Evolutionary conservation across 2,888 invertebrate genomes (phyloP).

Genomic region (Linyphia triangularis): DNA sequence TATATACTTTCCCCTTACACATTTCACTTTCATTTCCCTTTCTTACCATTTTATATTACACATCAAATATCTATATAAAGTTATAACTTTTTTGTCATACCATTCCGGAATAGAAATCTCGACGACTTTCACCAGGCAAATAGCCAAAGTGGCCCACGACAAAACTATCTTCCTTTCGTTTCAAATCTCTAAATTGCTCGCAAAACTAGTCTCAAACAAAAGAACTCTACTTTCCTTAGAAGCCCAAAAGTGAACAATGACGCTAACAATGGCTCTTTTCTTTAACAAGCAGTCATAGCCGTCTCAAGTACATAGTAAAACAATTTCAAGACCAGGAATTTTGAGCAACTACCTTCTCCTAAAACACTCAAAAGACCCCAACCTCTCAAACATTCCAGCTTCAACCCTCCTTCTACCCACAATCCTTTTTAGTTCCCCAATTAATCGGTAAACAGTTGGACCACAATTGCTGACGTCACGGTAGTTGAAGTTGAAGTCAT

Average conservation of each 20-base stretch:
- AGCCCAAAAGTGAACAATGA: background rate
- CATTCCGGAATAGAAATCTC: background rate
- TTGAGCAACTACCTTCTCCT: background rate
- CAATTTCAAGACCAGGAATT: slow-evolving; percentile 15
- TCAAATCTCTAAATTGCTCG: background rate
- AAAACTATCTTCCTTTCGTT: background rate
- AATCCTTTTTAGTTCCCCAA: slow-evolving; percentile 12
- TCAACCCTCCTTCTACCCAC: background rate
- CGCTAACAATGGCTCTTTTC: slow-evolving; percentile 9
- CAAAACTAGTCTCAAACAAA: slow-evolving; percentile 1
- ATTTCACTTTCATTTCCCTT: background rate
- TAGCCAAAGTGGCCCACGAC: background rate
- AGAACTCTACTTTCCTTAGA: background rate
- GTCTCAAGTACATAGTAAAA: slow-evolving; percentile 25
- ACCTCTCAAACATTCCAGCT: background rate
- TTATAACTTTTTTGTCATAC: background rate
- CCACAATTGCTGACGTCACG: slow-evolving; percentile 37
- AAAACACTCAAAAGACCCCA: background rate
- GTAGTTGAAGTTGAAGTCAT: slow-evolving; percentile 38
- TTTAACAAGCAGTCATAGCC: background rate
- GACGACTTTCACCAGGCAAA: background rate
- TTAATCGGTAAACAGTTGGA: slow-evolving; percentile 49
- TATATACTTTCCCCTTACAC: background rate
- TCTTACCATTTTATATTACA: background rate
- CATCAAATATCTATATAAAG: background rate